Percentiles rank a stretch among this genome's conserved stretches.
phyloP scores from a whole-genome alignment of 1,140 invertebrate species.

The Vollenhovia emeryi region DNA sequence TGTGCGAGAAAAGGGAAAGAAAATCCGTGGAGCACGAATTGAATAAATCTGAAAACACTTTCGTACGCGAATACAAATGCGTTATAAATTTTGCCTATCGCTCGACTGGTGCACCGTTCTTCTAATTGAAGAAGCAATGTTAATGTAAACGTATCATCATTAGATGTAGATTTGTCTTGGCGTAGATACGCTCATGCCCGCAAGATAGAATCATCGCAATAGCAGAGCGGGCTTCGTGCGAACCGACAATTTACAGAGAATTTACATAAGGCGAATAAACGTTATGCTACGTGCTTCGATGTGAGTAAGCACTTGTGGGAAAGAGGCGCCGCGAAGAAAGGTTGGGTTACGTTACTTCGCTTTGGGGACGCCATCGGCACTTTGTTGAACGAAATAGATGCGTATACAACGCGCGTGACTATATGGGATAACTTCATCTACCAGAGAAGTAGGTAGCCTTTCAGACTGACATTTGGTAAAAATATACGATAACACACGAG shows the following conservation, averaged over 20 bases:
- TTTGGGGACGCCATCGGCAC: slow-evolving; percentile 72
- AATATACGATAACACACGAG: slow-evolving; percentile 23
- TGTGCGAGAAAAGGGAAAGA: background rate
- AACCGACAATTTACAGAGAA: slow-evolving; percentile 77
- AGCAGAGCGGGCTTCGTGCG: slow-evolving; percentile 21
- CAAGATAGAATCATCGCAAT: slow-evolving; percentile 47
- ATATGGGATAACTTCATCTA: slow-evolving; percentile 24
- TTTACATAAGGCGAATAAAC: slow-evolving; percentile 79
- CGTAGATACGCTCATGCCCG: slow-evolving; percentile 11
- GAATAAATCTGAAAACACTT: slow-evolving; percentile 27
- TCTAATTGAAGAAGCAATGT: slow-evolving; percentile 28
- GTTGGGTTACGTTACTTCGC: slow-evolving; percentile 57
- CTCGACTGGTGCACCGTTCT: background rate
- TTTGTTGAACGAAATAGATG: slow-evolving; percentile 59
- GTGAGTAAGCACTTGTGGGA: slow-evolving; percentile 47
- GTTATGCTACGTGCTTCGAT: slow-evolving; percentile 68
- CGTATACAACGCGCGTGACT: slow-evolving; percentile 8
- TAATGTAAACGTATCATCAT: slow-evolving; percentile 62
- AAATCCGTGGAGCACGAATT: background rate
- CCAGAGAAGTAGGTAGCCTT: background rate
- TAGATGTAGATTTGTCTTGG: slow-evolving; percentile 50
- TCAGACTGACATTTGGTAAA: background rate
- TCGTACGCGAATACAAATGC: slow-evolving; percentile 15
- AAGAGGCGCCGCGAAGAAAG: background rate
- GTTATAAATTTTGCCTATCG: slow-evolving; percentile 31